Conservation (phyloP, 2,888 invertebrate genomes). For the Cheilosia variabilis region DNA sequence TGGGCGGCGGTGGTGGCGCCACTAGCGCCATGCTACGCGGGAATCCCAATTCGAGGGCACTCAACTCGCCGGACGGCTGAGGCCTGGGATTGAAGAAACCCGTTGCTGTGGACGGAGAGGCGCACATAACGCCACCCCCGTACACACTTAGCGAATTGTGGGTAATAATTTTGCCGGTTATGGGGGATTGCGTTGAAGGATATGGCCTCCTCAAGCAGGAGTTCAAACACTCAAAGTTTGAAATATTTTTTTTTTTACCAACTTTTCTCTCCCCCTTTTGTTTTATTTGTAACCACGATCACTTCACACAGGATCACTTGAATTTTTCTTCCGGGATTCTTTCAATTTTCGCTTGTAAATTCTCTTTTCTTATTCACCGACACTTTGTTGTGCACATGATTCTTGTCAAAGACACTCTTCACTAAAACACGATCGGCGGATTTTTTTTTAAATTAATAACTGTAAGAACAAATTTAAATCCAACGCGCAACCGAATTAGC, state of each 20-base stretch:
- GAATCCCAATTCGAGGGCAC: conserved; percentile 84
- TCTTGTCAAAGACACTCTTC: conserved; percentile 54
- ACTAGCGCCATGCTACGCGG: conserved; percentile 86
- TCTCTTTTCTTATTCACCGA: conserved; percentile 42
- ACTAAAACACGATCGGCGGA: conserved; percentile 55
- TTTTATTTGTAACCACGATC: conserved; percentile 45
- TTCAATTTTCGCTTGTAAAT: conserved; percentile 23
- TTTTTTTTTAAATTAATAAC: conserved; percentile 19
- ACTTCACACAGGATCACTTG: conserved; percentile 68
- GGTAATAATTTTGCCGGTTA: conserved; percentile 84
- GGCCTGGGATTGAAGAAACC: conserved; percentile 84
- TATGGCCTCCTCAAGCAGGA: conserved; percentile 56
- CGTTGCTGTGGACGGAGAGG: conserved; percentile 84
- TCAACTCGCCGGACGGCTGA: conserved; percentile 83
- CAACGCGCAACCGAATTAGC: conserved; percentile 61
- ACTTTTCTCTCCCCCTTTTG: conserved; percentile 21
- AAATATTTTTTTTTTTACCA: conserved; percentile 28
- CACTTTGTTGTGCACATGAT: conserved; percentile 65
- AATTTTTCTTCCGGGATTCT: conserved; percentile 27
- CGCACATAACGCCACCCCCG: conserved; percentile 84
- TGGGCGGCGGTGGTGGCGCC: conserved; percentile 85
- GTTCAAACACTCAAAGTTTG: conserved; percentile 25
- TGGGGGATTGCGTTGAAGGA: conserved; percentile 58
- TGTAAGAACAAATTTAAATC: conserved; percentile 31
- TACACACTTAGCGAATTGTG: conserved; percentile 84